These are phyloP conservation scores for Plagodis pulveraria DNA, from an alignment of 2,888 invertebrate genomes.

Conservation along the genomic window DNA sequence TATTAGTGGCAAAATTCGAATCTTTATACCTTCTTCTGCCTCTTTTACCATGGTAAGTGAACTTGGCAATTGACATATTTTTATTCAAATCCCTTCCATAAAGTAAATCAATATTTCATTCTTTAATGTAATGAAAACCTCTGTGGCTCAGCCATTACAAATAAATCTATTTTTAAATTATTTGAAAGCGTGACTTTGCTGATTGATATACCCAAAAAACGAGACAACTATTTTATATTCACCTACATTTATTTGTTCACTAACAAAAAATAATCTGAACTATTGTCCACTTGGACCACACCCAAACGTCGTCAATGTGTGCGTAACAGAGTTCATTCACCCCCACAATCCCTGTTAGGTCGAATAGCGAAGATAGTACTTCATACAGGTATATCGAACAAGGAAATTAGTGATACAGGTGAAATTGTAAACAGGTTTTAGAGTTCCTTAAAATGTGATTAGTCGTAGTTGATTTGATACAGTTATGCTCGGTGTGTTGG, in stretches of 20 bases:
- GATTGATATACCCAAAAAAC: not conserved
- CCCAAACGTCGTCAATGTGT: conserved; percentile 29
- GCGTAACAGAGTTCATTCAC: conserved; percentile 50
- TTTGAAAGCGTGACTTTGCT: no score
- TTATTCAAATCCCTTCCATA: no score
- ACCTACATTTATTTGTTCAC: conserved; percentile 1
- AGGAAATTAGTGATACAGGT: conserved; percentile 18
- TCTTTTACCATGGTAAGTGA: no score
- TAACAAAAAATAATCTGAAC: conserved; percentile 6
- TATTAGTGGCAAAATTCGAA: no score
- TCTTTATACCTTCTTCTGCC: no score
- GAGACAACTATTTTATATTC: not conserved
- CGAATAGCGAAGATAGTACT: conserved; percentile 5
- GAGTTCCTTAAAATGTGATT: not conserved
- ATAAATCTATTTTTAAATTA: no score
- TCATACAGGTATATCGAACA: conserved; percentile 16
- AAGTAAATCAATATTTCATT: no score
- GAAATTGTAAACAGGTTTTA: conserved; percentile 23
- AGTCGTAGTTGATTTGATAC: not conserved
- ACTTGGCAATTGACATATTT: no score
- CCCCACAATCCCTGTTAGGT: conserved; percentile 33
- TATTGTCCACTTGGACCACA: conserved; percentile 31
- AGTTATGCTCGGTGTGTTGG: no score
- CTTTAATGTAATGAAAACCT: no score
- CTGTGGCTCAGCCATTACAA: no score